Percentiles rank a stretch among this genome's conserved stretches.
These are phyloP conservation scores for Dendrocincla fuliginosa DNA, from an alignment of 2,797 vertebrate genomes.

Conservation along the genomic window DNA sequence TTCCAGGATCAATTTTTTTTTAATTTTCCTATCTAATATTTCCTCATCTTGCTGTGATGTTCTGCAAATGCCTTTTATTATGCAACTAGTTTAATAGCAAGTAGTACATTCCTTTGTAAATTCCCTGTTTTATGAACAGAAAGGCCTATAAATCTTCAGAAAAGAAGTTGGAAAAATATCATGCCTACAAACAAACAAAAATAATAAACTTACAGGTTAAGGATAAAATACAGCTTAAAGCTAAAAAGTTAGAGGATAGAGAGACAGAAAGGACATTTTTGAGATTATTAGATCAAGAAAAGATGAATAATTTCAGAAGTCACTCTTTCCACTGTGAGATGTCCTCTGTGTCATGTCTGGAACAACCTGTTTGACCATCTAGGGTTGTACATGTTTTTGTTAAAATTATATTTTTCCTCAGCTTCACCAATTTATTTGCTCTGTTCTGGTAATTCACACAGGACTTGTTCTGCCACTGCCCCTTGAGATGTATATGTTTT, in stretches of 20 bases:
- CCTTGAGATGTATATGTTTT: not conserved
- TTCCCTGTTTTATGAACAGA: not conserved
- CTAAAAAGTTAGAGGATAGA: not conserved
- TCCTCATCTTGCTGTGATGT: not conserved
- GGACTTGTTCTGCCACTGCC: not conserved
- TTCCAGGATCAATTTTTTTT: not conserved
- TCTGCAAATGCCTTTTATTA: not conserved
- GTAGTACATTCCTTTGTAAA: not conserved
- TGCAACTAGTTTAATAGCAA: not conserved
- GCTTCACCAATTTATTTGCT: not conserved
- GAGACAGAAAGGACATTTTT: rapidly evolving
- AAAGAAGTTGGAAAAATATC: not conserved
- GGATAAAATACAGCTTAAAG: rapidly evolving
- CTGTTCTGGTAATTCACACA: not conserved
- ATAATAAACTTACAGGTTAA: not conserved
- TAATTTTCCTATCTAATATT: not conserved
- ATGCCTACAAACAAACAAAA: not conserved
- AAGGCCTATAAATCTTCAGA: not conserved
- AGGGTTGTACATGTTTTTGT: not conserved
- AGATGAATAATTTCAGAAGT: not conserved
- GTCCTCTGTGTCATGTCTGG: not conserved
- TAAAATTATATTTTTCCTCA: not conserved
- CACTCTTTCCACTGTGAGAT: not conserved
- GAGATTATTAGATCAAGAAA: not conserved
- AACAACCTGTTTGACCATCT: not conserved